phyloP scores from a whole-genome alignment of 1,140 invertebrate species.

The Euschistus heros region DNA sequence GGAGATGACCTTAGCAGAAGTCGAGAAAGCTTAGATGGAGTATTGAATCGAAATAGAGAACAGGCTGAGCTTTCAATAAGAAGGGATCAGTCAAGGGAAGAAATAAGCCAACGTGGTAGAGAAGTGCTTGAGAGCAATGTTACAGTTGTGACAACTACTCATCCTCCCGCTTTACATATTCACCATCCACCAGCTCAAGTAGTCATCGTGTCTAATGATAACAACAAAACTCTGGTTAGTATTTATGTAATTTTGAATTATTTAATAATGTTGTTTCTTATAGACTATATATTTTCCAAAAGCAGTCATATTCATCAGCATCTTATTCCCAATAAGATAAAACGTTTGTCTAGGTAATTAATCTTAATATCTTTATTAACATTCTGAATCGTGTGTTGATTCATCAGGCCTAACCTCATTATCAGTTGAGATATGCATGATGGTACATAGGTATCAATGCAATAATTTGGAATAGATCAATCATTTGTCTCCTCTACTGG shows the following conservation, averaged over 20 bases:
- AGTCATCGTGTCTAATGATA: conserved; percentile 63
- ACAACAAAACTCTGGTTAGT: conserved; percentile 51
- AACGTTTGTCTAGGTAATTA: too few relatives aligned
- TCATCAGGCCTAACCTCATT: too few relatives aligned
- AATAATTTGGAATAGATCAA: too few relatives aligned
- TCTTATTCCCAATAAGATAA: too few relatives aligned
- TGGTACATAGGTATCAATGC: too few relatives aligned
- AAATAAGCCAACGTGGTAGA: neutral
- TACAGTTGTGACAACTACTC: conserved; percentile 61
- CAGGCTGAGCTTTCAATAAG: neutral
- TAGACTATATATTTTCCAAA: too few relatives aligned
- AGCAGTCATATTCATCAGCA: too few relatives aligned
- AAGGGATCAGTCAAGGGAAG: conserved; percentile 6
- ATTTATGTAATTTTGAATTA: too few relatives aligned
- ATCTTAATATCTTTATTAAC: too few relatives aligned
- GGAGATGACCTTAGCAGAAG: conserved; percentile 9
- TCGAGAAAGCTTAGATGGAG: neutral
- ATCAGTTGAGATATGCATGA: too few relatives aligned
- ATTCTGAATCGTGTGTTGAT: too few relatives aligned
- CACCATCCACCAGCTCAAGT: conserved; percentile 44
- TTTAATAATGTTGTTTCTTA: conserved; percentile 21
- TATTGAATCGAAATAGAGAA: neutral
- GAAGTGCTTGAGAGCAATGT: conserved; percentile 36
- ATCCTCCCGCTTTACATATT: conserved; percentile 55
- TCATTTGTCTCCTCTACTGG: too few relatives aligned